phyloP scores from a whole-genome alignment of 2,113 vertebrate species.

The Tragelaphus strepsiceros region DNA sequence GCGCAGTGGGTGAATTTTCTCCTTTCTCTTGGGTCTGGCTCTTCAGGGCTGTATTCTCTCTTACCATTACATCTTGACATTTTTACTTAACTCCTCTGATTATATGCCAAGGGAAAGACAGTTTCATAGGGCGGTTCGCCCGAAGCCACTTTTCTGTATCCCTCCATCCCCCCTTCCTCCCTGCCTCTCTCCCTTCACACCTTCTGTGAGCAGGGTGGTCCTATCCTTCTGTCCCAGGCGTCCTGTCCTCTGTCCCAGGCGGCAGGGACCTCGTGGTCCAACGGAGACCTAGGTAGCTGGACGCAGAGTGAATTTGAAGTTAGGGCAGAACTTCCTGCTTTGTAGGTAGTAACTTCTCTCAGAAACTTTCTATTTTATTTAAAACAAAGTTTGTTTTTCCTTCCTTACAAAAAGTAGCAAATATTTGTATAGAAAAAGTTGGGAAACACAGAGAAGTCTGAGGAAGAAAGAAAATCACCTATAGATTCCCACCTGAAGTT shows the following conservation, averaged over 20 bases:
- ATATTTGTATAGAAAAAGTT: not conserved
- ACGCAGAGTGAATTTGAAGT: not conserved
- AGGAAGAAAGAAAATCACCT: not conserved
- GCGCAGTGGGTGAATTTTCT: not conserved
- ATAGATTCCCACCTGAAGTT: not conserved
- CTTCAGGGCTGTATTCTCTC: not conserved
- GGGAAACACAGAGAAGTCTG: not conserved
- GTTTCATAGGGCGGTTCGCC: not conserved
- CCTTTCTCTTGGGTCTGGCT: not conserved
- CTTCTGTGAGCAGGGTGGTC: not conserved
- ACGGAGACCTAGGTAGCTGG: not conserved
- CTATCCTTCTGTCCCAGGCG: not conserved
- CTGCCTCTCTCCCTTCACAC: not conserved
- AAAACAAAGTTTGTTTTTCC: not conserved
- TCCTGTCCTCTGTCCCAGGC: not conserved
- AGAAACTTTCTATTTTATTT: not conserved
- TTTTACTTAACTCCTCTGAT: not conserved
- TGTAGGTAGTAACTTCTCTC: not conserved
- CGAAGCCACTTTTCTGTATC: not conserved
- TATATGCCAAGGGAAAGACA: not conserved
- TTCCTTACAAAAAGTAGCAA: not conserved
- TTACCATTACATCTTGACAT: not conserved
- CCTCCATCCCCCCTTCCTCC: accelerated
- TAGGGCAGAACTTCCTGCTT: not conserved
- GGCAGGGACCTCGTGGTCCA: not conserved